phyloP scores from a whole-genome alignment of 2,888 invertebrate species.

The Sinodicranocentrus sp. region DNA sequence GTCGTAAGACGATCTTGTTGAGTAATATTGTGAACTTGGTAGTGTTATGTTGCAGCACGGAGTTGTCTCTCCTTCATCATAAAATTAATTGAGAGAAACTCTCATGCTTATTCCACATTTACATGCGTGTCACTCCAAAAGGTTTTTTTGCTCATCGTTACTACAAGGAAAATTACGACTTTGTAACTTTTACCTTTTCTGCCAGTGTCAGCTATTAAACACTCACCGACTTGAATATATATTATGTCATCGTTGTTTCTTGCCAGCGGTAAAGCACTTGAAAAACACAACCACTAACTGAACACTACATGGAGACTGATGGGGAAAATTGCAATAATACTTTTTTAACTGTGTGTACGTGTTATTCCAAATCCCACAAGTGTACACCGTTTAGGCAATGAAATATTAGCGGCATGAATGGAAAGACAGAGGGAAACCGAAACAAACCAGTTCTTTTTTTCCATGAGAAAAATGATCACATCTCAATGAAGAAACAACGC shows the following conservation, averaged over 20 bases:
- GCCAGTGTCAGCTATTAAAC: conserved; percentile 26
- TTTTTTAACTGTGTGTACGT: conserved; percentile 51
- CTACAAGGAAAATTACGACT: neutral
- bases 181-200: conserved; percentile 18
- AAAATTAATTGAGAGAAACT: conserved; percentile 44
- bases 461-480: conserved; percentile 51
- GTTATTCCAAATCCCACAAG: conserved; percentile 11
- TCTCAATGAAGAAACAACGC: conserved; percentile 8
- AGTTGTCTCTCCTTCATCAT: conserved; percentile 20
- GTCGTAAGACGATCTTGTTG: too few relatives aligned
- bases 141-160: too few relatives aligned
- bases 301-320: neutral
- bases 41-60: too few relatives aligned
- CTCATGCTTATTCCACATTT: too few relatives aligned
- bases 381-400: conserved; percentile 7
- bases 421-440: conserved; percentile 11
- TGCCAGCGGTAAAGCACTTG: neutral
- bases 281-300: neutral
- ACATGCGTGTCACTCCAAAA: too few relatives aligned
- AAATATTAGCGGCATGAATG: conserved; percentile 29
- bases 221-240: neutral
- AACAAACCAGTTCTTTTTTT: conserved; percentile 21
- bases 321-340: conserved; percentile 44
- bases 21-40: too few relatives aligned
- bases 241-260: conserved; percentile 10